A percentile compares a stretch with the other conserved stretches of the same genome.
Conservation (phyloP, 1,140 invertebrate species). For the Ceratina australensis region DNA sequence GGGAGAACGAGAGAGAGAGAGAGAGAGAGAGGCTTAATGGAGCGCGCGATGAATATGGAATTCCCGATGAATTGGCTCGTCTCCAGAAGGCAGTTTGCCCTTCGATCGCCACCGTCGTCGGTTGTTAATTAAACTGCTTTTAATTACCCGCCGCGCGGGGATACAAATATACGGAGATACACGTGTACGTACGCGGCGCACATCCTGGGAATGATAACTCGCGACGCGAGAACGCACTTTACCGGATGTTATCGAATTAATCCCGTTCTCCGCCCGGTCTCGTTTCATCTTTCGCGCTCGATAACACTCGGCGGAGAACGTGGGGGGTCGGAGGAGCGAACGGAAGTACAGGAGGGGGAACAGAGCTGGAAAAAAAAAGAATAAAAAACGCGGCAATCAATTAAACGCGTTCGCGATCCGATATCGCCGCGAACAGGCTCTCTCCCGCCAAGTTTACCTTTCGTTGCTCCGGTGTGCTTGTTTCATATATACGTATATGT, state of each 20-base stretch:
- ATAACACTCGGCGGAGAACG: background rate
- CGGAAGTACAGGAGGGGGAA: no score
- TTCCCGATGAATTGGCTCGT: slow-evolving; percentile 49
- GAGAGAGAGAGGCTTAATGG: slow-evolving; percentile 38
- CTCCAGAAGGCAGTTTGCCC: slow-evolving; percentile 44
- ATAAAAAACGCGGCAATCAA: slow-evolving; percentile 4
- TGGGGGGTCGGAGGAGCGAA: background rate
- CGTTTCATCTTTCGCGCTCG: background rate
- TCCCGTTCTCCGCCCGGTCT: background rate
- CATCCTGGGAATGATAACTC: background rate
- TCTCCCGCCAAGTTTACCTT: slow-evolving; percentile 4
- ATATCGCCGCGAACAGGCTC: slow-evolving; percentile 3
- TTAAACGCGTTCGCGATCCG: slow-evolving; percentile 10
- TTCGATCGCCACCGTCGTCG: slow-evolving; percentile 24
- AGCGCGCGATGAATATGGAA: slow-evolving; percentile 51
- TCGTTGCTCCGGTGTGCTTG: background rate
- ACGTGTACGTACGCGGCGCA: background rate
- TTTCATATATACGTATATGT: no score
- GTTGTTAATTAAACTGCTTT: slow-evolving; percentile 42
- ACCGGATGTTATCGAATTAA: background rate
- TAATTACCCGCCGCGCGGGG: slow-evolving; percentile 18
- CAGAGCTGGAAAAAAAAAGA: no score
- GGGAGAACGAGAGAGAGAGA: slow-evolving; percentile 13
- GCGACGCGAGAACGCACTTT: background rate
- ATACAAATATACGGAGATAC: background rate